These are phyloP conservation scores for Eledona agricola DNA, from an alignment of 2,888 invertebrate species.

Conservation along the genomic window DNA sequence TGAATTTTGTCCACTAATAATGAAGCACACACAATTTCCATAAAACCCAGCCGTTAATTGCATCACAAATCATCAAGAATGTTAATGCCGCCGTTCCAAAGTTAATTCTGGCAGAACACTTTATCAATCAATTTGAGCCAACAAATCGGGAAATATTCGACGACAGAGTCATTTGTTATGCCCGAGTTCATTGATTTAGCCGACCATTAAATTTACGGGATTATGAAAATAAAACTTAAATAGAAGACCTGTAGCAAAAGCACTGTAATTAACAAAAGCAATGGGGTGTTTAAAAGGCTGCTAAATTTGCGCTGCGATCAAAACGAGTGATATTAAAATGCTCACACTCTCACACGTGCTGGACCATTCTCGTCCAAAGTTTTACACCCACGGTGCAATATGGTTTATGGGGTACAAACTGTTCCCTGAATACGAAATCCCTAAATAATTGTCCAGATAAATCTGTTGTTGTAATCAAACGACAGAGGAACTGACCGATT, in stretches of 20 bases:
- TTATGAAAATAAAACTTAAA: too few relatives aligned
- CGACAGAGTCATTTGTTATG: conserved; percentile 7
- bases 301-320: conserved; percentile 21
- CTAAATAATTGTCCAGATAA: conserved; percentile 9
- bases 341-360: too few relatives aligned
- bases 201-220: conserved; percentile 27
- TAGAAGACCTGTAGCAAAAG: too few relatives aligned
- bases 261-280: conserved; percentile 33
- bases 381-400: too few relatives aligned
- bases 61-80: too few relatives aligned
- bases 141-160: conserved; percentile 13
- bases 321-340: conserved; percentile 11
- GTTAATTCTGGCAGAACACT: conserved; percentile 6
- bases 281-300: conserved; percentile 27
- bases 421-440: conserved; percentile 13
- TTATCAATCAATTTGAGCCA: conserved; percentile 9
- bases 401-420: too few relatives aligned
- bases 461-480: conserved; percentile 16
- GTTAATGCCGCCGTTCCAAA: conserved; percentile 2
- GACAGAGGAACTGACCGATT: conserved; percentile 15
- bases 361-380: too few relatives aligned
- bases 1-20: too few relatives aligned
- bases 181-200: conserved; percentile 15
- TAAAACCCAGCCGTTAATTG: too few relatives aligned
- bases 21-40: too few relatives aligned